Evolutionary conservation across 35 echinoderm and acorn worm genomes (phyloP), one percentile per base, ranked within the genome.

Genomic region (Heliocidaris erythrogramma): DNA sequence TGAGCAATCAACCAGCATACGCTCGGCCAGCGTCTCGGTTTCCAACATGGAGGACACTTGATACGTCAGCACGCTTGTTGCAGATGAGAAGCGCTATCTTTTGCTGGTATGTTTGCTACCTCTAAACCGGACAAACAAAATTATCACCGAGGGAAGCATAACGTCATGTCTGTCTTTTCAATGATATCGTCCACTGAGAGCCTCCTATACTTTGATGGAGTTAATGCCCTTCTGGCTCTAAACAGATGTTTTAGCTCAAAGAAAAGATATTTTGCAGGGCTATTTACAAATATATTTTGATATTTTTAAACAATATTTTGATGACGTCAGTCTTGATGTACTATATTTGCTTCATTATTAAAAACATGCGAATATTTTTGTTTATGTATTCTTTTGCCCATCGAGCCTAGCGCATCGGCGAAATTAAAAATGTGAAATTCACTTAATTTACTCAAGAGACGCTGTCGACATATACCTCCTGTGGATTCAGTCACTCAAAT

Each of bases 1-100:
- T 89, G 87, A 89, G 87, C 87, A 89, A 89, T 89, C 87, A 89
- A 89, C 87, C 87, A 32, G 87, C 87, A 89, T 42, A 32, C 24
- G 5, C 87, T 32, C 31, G 32, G 87, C 42, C 18, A 48, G 47
- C 87, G 5, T 48, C 87, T 89, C 47, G 17, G 21, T 47, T 89
- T 89, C 87, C 47, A 24, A 5, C 18, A 10, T 89, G 9, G 87
- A 89, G 87, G 87, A 89, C 87, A 89, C 47, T 89, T 89, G 87
- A 89, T 89, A 89, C 87, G 87, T 89, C 87, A 89, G 87, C 16
- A 32, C 87, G 31, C 87, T 89, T 89, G 31, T 89, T 27, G 21
- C 17, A 24, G 87, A 48, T 14, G 87, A 89, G 47, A 89, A 89
- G 31, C 30, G 31, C 31, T 48, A 89, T 89, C 2, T 89, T 89